Evolutionary conservation across 2,113 vertebrate genomes (phyloP).

Genomic region (Chaetodon trifascialis): DNA sequence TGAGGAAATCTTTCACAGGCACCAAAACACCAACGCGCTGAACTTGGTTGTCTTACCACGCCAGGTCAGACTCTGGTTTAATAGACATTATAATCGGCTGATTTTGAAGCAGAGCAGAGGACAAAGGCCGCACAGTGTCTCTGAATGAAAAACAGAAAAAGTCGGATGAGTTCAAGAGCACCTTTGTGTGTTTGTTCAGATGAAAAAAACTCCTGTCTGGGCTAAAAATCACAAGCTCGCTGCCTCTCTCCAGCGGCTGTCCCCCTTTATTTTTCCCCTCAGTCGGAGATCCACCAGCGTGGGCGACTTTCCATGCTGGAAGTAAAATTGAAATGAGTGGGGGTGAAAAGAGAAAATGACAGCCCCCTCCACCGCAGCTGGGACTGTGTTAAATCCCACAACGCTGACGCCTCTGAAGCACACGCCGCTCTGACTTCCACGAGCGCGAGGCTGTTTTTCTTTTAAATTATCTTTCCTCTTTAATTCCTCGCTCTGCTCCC

Average conservation of each 20-base stretch:
- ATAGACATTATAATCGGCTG: not conserved
- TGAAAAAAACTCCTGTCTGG: not conserved
- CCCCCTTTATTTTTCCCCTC: not conserved
- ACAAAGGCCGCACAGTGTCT: not conserved
- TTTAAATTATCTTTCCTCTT: constrained; percentile 17
- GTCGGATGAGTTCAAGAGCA: not conserved
- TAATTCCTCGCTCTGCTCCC: not conserved
- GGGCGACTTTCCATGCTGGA: constrained; percentile 26
- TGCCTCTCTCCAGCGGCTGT: not conserved
- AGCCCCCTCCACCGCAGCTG: constrained; percentile 1
- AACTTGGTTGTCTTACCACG: not conserved
- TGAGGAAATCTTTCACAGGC: not conserved
- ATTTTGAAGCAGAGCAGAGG: not conserved
- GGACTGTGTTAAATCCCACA: not conserved
- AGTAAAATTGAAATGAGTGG: constrained; percentile 22
- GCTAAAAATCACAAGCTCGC: constrained; percentile 14
- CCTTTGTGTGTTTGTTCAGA: constrained; percentile 2
- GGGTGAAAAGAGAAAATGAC: constrained; percentile 19
- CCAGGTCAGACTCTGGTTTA: not conserved
- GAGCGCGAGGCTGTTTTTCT: not conserved
- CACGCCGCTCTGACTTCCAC: not conserved
- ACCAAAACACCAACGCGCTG: not conserved
- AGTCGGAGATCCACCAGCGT: not conserved
- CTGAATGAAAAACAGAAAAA: not conserved
- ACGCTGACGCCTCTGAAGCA: not conserved